phyloP scores from a whole-genome alignment of 2,113 vertebrate species.

The Ceyx melanurus region DNA sequence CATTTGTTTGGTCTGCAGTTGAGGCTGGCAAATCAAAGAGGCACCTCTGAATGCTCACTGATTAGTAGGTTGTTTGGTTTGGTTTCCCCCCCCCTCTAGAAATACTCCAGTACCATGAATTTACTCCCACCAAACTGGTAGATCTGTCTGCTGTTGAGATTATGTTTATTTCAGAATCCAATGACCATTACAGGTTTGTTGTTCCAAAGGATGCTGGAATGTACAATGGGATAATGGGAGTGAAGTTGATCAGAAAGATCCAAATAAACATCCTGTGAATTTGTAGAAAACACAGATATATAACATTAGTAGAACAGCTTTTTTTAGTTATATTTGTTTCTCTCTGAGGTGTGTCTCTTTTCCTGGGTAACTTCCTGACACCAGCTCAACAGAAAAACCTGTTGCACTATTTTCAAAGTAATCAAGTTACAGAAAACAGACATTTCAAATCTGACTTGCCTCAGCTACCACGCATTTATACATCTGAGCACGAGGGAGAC shows the following conservation, averaged over 20 bases:
- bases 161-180: background rate
- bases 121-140: background rate
- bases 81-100: background rate
- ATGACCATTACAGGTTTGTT: background rate
- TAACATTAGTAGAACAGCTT: background rate
- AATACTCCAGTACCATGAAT: background rate
- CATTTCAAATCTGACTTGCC: background rate
- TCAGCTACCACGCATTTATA: background rate
- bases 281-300: background rate
- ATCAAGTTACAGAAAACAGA: background rate
- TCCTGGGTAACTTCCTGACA: conserved; percentile 50
- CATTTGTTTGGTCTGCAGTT: background rate
- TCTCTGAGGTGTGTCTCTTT: conserved; percentile 30
- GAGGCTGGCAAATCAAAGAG: background rate
- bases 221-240: background rate
- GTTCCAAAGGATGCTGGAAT: background rate
- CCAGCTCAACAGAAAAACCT: background rate
- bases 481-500: background rate
- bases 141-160: background rate
- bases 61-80: background rate
- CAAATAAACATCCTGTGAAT: background rate
- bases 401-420: background rate
- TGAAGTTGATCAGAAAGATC: background rate
- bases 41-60: background rate
- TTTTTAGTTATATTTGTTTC: conserved; percentile 21